Evolutionary conservation across 2,113 vertebrate species (phyloP), one percentile per base, ranked within the genome.

Genomic region (Coregonus clupeaformis): DNA sequence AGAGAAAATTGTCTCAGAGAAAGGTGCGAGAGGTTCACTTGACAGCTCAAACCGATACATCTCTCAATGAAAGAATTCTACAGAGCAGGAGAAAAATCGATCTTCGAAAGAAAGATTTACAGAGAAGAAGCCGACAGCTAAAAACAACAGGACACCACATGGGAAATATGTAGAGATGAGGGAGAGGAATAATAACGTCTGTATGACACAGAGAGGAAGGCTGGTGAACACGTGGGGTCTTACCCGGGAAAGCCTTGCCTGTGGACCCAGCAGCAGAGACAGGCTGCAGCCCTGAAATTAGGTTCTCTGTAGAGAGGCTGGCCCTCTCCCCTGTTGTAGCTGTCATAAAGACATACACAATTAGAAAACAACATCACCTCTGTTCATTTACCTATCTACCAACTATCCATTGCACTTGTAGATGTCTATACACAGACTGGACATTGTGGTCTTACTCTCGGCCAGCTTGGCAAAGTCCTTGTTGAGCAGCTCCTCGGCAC

Each of bases 401-500:
- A 49, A 0, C 49, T 18, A 16, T 52, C 14, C 49, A 52, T 52
- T 52, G 49, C 1, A 18, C 49, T 24, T 16, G n/a, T 16, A 60
- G 57, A 24, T 60, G 36, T 42, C 6, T 24, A n/a, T 22, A 60
- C 42, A 20, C 55, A 16, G 12, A 68, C 16, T 12, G 0, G 22
- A 60, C 0, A 29, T 5, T 45, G 1, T 13, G 30, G 47, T 76
- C 95, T 90, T 85, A 98, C 98, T 93, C 7, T 99, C 97, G 5
- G 93, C 90, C 0, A 98, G 88, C 87, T 97, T 99, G 14, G 95
- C 96, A 88, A 99, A 99, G 89, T 99, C 98, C 91, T 98, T 99
- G 91, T 99, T 99, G 1, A 98, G 95, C 68, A 99, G 93, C 87
- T 99, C 97, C 87, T 99, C 97, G 0, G 97, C 97, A 1, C 97